Base-by-base conservation (phyloP, 2,797 vertebrate species). In the Gymnoscopelus braueri region DNA sequence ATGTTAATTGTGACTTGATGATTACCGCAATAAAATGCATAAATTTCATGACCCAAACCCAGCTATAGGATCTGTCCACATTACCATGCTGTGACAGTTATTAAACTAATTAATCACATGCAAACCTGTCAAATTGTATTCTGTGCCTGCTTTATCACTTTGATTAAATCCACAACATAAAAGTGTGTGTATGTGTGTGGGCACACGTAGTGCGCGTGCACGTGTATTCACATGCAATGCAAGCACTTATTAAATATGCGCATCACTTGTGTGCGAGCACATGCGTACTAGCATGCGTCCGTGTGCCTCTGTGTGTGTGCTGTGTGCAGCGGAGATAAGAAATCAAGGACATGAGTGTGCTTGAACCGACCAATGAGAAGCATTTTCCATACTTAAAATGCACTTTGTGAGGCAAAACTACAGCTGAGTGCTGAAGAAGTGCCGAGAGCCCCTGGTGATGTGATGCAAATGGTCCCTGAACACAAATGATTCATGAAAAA, bases 101-200 rank as follows among this genome's bases (percentile, higher is more conserved):
- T 90, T 87, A 87, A 88, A 90, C 86, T 91, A 92, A 92, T 92
- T 92, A 90, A 91, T 91, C 87, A 91, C 84, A 91, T 89, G 86
- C 90, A 91, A 88, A 88, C 79, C 75, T 88, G 85, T 86, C 89
- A 84, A 86, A 86, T 80, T 73, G 73, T 67, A 87, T 87, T 78
- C 75, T 54, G 77, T 66, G 50, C 56, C 71, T 71, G 54, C 86
- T 90, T 92, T 78, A 84, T 86, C 83, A 81, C 81, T 88, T 85
- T 92, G 90, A 92, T 91, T 87, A 87, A 84, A 84, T 84, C 59
- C 74, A 69, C 81, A 85, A 75, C 67, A 75, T 72, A 75, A 82
- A 65, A 66, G 71, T 63, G 67, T 15, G 35, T 69, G 11, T 63
- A 44, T 64, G 19, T 62, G 65, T 24, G 68, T 57, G 54, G 62